Conservation (phyloP, 2,113 vertebrate genomes). For the Melospiza georgiana region DNA sequence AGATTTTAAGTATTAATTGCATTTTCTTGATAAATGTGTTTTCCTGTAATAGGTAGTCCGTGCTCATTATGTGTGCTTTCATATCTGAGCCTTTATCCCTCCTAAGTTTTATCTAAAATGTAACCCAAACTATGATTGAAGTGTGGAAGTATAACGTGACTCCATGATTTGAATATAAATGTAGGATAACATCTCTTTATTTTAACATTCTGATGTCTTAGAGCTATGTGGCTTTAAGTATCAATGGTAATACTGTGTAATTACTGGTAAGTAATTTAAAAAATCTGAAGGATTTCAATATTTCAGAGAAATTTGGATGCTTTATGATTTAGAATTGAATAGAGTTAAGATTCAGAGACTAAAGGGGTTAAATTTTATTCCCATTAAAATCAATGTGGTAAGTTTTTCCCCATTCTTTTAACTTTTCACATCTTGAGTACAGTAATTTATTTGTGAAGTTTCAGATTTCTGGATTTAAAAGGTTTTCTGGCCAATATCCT, state of each 20-base stretch:
- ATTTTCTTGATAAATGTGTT: slow-evolving; percentile 26
- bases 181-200: background rate
- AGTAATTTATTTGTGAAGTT: background rate
- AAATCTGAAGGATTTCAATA: background rate
- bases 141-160: background rate
- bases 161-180: background rate
- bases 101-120: background rate
- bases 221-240: background rate
- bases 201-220: background rate
- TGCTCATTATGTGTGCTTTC: background rate
- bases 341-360: background rate
- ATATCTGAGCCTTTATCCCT: background rate
- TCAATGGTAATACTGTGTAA: background rate
- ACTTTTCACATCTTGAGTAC: background rate
- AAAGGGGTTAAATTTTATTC: background rate
- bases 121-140: background rate
- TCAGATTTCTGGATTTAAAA: background rate
- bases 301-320: background rate
- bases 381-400: background rate
- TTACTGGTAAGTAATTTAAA: background rate
- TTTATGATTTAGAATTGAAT: background rate
- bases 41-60: background rate
- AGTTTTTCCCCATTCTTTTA: background rate
- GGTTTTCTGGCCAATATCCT: background rate
- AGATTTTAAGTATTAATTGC: slow-evolving; percentile 23